Evolutionary conservation across 2,797 vertebrate genomes (phyloP).

Genomic region (Salmo trutta): DNA sequence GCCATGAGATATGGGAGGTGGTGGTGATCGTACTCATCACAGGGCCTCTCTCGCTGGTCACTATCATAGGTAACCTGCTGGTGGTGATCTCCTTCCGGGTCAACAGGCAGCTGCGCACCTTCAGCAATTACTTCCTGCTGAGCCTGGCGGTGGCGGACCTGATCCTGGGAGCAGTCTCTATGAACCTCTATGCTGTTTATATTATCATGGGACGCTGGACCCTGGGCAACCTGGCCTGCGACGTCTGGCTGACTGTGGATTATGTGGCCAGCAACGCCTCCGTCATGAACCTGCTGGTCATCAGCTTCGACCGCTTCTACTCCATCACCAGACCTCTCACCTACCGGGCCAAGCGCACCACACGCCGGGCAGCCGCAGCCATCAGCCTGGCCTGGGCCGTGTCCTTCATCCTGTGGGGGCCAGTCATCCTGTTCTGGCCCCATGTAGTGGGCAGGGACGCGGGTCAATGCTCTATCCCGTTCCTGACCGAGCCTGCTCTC

Average conservation of each 20-base stretch:
- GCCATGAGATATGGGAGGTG: slow-evolving; percentile 71
- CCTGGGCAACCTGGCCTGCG: slow-evolving; percentile 75
- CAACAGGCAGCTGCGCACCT: slow-evolving; percentile 78
- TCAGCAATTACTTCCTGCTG: slow-evolving; percentile 82
- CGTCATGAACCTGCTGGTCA: slow-evolving; percentile 82
- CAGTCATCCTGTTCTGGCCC: slow-evolving; percentile 81
- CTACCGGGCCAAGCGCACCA: slow-evolving; percentile 78
- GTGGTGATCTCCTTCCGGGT: slow-evolving; percentile 80
- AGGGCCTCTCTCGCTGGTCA: slow-evolving; percentile 74
- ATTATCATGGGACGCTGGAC: slow-evolving; percentile 80
- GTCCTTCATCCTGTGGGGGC: slow-evolving; percentile 80
- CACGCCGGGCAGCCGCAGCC: slow-evolving; percentile 70
- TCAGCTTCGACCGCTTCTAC: slow-evolving; percentile 83
- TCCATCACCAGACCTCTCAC: slow-evolving; percentile 79
- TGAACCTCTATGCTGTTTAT: slow-evolving; percentile 82
- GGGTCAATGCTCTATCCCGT: slow-evolving; percentile 74
- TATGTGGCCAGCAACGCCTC: slow-evolving; percentile 83
- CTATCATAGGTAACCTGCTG: slow-evolving; percentile 77
- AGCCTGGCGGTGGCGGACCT: slow-evolving; percentile 81
- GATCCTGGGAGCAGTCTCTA: slow-evolving; percentile 78
- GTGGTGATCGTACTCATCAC: slow-evolving; percentile 75
- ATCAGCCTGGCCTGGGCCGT: slow-evolving; percentile 78
- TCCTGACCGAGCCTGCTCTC: slow-evolving; percentile 74
- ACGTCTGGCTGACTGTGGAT: slow-evolving; percentile 80
- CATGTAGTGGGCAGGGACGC: slow-evolving; percentile 65